A percentile compares a stretch with the other conserved stretches of the same genome.
Evolutionary conservation across 2,888 invertebrate genomes (phyloP).

Genomic region (Exocentrus adspersus): DNA sequence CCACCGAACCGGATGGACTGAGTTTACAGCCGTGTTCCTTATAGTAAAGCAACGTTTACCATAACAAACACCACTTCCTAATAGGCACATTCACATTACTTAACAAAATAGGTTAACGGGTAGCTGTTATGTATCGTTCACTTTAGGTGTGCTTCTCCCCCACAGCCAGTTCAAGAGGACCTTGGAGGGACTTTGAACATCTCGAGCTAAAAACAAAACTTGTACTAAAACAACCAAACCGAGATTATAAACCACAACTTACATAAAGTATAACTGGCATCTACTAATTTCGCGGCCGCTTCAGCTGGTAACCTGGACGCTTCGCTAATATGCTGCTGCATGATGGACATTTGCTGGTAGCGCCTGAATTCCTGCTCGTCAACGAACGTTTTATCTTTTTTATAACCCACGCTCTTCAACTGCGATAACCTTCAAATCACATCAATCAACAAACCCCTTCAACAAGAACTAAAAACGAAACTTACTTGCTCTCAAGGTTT

Average conservation of each 20-base stretch:
- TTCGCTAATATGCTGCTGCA: slow-evolving; percentile 75
- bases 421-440: slow-evolving; percentile 72
- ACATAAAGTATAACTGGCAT: slow-evolving; percentile 79
- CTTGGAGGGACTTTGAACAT: slow-evolving; percentile 82
- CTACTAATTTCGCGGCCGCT: slow-evolving; percentile 77
- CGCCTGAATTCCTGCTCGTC: slow-evolving; percentile 81
- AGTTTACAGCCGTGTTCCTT: not conserved
- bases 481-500: slow-evolving; percentile 55
- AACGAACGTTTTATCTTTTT: slow-evolving; percentile 77
- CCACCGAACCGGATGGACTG: not conserved
- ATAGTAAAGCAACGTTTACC: slow-evolving; percentile 5
- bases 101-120: slow-evolving; percentile 28
- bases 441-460: no score
- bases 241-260: slow-evolving; percentile 59
- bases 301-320: slow-evolving; percentile 76
- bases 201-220: slow-evolving; percentile 71
- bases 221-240: no score
- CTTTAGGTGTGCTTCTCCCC: slow-evolving; percentile 79
- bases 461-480: slow-evolving; percentile 2
- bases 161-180: slow-evolving; percentile 84
- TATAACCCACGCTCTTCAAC: slow-evolving; percentile 78
- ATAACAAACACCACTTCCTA: slow-evolving; percentile 1
- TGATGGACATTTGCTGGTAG: slow-evolving; percentile 76
- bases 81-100: slow-evolving; percentile 38
- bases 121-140: slow-evolving; percentile 59